phyloP scores from a whole-genome alignment of 2,888 invertebrate genomes.

The Eupeodes latifasciatus region DNA sequence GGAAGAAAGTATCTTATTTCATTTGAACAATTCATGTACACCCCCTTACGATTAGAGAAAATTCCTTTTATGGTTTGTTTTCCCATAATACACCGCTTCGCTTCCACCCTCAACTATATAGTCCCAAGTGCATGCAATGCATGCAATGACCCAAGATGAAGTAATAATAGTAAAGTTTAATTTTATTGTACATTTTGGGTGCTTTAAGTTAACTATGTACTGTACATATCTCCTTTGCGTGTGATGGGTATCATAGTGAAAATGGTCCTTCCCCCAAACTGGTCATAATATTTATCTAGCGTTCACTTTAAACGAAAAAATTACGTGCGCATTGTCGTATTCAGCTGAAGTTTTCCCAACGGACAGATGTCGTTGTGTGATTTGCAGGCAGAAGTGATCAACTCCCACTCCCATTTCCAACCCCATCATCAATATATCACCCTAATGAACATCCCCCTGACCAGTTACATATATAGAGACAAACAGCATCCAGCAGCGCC shows the following conservation, averaged over 20 bases:
- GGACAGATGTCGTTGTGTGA: slow-evolving; percentile 59
- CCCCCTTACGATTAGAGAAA: slow-evolving; percentile 40
- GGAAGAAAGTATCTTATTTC: slow-evolving; percentile 58
- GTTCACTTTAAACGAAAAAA: slow-evolving; percentile 54
- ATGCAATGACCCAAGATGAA: slow-evolving; percentile 40
- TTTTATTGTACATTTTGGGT: slow-evolving; percentile 54
- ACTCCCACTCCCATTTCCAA: neutral
- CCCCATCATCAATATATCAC: slow-evolving; percentile 23
- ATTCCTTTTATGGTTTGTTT: slow-evolving; percentile 68
- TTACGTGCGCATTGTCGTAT: slow-evolving; percentile 11
- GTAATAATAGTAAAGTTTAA: slow-evolving; percentile 62
- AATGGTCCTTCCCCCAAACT: slow-evolving; percentile 36
- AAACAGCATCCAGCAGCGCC: slow-evolving; percentile 41
- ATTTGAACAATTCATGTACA: slow-evolving; percentile 35
- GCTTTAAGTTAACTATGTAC: slow-evolving; percentile 37
- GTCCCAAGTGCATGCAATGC: slow-evolving; percentile 17
- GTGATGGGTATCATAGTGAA: slow-evolving; percentile 44
- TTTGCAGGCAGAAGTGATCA: slow-evolving; percentile 36
- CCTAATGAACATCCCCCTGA: slow-evolving; percentile 62
- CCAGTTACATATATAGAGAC: slow-evolving; percentile 4
- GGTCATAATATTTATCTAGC: slow-evolving; percentile 73
- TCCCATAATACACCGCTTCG: neutral
- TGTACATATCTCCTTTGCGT: neutral
- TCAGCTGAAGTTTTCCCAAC: slow-evolving; percentile 61
- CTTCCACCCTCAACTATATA: neutral